phyloP scores from a whole-genome alignment of 2,888 invertebrate genomes.

The Meteorus cinctellus region DNA sequence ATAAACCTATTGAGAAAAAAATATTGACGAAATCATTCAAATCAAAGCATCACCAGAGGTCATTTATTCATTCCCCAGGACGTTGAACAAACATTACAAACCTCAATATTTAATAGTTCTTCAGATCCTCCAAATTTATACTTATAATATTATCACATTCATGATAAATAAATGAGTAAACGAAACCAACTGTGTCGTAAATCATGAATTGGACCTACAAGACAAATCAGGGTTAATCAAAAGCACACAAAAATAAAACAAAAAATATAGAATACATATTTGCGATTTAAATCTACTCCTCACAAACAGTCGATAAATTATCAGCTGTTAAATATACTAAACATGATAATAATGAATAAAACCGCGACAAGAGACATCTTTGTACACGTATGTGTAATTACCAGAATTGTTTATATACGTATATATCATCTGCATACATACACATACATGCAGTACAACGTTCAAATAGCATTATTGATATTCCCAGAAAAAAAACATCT shows the following conservation, averaged over 20 bases:
- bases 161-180: neutral
- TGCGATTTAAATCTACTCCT: neutral
- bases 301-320: neutral
- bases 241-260: neutral
- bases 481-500: neutral
- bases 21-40: neutral
- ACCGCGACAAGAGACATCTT: slow-evolving; percentile 1
- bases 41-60: neutral
- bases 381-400: neutral
- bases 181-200: neutral
- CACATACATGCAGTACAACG: neutral
- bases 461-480: neutral
- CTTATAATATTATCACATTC: neutral
- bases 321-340: neutral
- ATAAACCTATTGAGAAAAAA: neutral
- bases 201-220: neutral
- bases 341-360: neutral
- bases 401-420: neutral
- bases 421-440: neutral
- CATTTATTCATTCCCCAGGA: neutral
- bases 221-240: neutral
- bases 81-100: neutral
- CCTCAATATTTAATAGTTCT: neutral
- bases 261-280: neutral
- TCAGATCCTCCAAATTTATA: neutral